Conservation (phyloP, 2,113 vertebrate species). For the Corythaixoides concolor region DNA sequence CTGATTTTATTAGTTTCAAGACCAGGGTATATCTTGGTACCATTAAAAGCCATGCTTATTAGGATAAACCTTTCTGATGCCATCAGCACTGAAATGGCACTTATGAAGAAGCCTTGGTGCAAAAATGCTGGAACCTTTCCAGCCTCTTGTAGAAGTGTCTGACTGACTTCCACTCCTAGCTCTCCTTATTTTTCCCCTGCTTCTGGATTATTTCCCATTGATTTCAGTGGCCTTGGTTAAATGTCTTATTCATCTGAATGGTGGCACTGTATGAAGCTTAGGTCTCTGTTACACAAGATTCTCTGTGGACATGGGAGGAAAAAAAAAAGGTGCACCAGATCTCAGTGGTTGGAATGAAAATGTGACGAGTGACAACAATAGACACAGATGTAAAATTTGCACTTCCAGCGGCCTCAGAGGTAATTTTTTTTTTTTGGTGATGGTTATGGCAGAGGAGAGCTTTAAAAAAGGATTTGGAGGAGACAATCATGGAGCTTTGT, state of each 20-base stretch:
- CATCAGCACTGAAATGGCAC: neutral
- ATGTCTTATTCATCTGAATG: neutral
- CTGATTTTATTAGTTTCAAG: constrained; percentile 34
- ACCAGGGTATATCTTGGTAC: neutral
- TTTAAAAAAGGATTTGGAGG: neutral
- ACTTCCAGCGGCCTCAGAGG: neutral
- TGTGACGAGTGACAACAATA: neutral
- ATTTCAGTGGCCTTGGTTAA: neutral
- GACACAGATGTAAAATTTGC: neutral
- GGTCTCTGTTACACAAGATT: neutral
- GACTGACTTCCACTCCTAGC: neutral
- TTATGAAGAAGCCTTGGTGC: neutral
- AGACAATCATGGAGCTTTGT: neutral
- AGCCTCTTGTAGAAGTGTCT: neutral
- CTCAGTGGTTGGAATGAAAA: neutral
- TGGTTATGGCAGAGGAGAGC: neutral
- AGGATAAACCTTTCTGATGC: neutral
- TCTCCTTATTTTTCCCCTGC: neutral
- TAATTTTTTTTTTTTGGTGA: neutral
- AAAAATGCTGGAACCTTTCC: neutral
- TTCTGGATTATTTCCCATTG: neutral
- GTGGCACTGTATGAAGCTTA: neutral
- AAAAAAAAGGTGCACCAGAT: neutral
- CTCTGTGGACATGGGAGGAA: neutral
- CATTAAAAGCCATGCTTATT: neutral